Evolutionary conservation across 2,888 invertebrate genomes (phyloP).

Genomic region (Thelaira solivaga): DNA sequence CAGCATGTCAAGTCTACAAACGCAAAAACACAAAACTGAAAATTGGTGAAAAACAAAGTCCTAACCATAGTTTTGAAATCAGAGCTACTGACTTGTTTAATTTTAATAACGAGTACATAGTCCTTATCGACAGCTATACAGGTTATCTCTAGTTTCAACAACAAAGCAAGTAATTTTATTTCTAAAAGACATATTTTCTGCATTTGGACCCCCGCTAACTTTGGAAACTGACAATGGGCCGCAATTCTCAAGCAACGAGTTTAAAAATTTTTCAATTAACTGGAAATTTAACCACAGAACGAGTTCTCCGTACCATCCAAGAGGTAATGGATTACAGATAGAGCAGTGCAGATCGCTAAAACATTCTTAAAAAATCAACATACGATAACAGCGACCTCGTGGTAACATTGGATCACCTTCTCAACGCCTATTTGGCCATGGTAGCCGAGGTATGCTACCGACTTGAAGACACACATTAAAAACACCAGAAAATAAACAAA

Average conservation of each 20-base stretch:
- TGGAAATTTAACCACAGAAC: conserved; percentile 32
- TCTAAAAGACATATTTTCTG: conserved; percentile 12
- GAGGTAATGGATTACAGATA: conserved; percentile 26
- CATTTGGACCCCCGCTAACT: neutral
- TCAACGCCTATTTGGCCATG: conserved; percentile 10
- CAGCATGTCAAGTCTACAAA: conserved; percentile 11
- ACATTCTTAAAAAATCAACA: conserved; percentile 17
- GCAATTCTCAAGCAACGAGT: conserved; percentile 18
- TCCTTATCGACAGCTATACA: conserved; percentile 21
- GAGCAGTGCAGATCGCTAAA: conserved; percentile 23
- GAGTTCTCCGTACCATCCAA: conserved; percentile 21
- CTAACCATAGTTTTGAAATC: conserved; percentile 4
- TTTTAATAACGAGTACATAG: conserved; percentile 20
- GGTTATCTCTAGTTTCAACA: conserved; percentile 21
- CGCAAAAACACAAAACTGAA: conserved; percentile 1
- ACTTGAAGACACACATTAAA: neutral
- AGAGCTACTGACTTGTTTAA: conserved; percentile 5
- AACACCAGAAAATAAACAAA: neutral
- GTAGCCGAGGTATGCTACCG: neutral
- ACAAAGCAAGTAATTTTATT: conserved; percentile 18
- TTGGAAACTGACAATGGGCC: conserved; percentile 23
- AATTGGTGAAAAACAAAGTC: conserved; percentile 17
- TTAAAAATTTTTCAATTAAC: neutral
- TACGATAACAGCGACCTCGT: conserved; percentile 13
- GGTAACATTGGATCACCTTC: conserved; percentile 17